Base-by-base conservation (phyloP, 2,888 invertebrate species). In the Drosophila sordidula region DNA sequence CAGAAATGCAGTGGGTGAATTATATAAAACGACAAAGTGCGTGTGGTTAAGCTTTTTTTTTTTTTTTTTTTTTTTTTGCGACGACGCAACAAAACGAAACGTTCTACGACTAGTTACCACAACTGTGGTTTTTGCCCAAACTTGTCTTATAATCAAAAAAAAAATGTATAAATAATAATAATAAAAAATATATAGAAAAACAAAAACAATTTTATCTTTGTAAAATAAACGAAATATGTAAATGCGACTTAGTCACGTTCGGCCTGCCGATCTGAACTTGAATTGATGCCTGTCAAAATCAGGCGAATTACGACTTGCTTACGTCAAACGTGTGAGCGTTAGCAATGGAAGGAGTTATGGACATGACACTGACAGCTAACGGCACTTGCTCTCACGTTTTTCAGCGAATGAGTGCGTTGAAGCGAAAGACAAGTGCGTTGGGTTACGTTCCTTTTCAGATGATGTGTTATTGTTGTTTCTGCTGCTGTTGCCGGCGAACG, bases 201-300 rank as follows among this genome's bases (percentile, higher is more conserved):
- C 6, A 4, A 9, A 32, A n/a, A 25, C 12, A 12, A 8, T 39
- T 12, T n/a, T 34, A 45, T 18, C 14, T 25, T 62, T 36, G 16
- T 46, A 41, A 25, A 57, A 22, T 41, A 44, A 52, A 46, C 29
- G 18, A 61, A 75, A 18, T 51, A 45, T 39, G 12, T 29, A 22
- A 34, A 9, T 26, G 39, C 26, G 50, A 44, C 32, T 34, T 9
- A 42, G 34, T 46, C 70, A 56, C 76, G 58, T 56, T 73, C 73
- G 76, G 76, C 71, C 72, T 29, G 72, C 71, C 72, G 72, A 64
- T 70, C 59, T 70, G 18, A 16, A 45, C 54, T 54, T 22, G 29
- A 16, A 55, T 14, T 34, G 22, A 41, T 39, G 12, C 14, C 34
- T 46, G 22, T 16, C 36, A 49, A 11, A 26, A 12, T 1, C 34